A percentile compares a stretch with the other conserved stretches of the same genome.
phyloP scores from a whole-genome alignment of 2,888 invertebrate genomes.

The Melieria crassipennis region DNA sequence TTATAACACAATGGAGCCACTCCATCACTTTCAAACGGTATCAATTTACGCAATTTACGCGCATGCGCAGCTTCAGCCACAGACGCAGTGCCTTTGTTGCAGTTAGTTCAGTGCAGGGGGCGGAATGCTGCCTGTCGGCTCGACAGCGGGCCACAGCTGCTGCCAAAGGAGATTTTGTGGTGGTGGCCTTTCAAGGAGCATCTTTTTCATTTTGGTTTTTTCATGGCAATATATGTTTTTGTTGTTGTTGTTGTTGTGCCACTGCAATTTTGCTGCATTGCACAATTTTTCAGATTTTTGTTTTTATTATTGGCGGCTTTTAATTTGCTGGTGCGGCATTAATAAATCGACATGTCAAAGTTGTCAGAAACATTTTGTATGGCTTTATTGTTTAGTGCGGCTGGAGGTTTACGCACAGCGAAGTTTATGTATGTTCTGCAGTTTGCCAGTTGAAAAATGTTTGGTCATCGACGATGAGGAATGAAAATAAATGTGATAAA shows the following conservation, averaged over 20 bases:
- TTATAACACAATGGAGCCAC: not conserved
- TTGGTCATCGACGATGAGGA: too few species aligned
- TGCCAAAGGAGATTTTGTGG: not conserved
- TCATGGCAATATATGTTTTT: too few species aligned
- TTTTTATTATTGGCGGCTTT: too few species aligned
- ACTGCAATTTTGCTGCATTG: too few species aligned
- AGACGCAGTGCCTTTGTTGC: not conserved
- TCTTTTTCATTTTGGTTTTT: not conserved
- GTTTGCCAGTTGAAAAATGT: too few species aligned
- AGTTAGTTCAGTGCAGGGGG: not conserved
- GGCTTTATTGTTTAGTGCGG: not conserved
- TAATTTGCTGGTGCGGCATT: not conserved
- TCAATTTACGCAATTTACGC: slow-evolving; percentile 4
- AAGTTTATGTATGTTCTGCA: too few species aligned
- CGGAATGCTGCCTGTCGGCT: not conserved
- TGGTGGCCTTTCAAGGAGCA: not conserved
- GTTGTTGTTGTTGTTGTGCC: too few species aligned
- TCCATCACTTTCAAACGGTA: slow-evolving; percentile 5
- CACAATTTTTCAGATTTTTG: too few species aligned
- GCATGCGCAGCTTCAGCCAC: not conserved
- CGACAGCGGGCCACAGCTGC: not conserved
- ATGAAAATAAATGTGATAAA: too few species aligned
- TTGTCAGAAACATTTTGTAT: slow-evolving; percentile 3
- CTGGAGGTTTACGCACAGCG: too few species aligned
- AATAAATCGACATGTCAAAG: slow-evolving; percentile 2